phyloP scores from a whole-genome alignment of 1,140 invertebrate genomes.

The Triops longicaudatus region DNA sequence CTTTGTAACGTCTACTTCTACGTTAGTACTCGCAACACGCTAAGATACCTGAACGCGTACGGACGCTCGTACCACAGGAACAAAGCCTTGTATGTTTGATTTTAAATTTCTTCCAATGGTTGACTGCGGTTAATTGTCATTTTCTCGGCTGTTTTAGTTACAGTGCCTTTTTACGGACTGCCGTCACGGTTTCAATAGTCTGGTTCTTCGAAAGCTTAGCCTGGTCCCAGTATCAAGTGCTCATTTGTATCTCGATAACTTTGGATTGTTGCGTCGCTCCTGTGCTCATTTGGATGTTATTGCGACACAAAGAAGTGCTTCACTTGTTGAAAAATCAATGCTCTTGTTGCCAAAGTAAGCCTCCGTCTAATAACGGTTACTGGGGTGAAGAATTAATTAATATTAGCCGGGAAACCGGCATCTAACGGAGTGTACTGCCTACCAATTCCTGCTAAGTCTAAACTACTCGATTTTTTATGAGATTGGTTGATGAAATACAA shows the following conservation, averaged over 20 bases:
- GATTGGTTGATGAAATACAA: conserved; percentile 22
- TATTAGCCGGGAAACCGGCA: not conserved
- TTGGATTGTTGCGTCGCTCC: not conserved
- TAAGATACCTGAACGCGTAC: conserved; percentile 20
- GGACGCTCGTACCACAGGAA: conserved; percentile 25
- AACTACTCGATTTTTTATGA: not conserved
- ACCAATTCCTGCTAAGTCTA: not conserved
- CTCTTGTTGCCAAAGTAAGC: not conserved
- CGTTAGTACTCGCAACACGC: conserved; percentile 57
- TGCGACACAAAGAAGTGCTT: not conserved
- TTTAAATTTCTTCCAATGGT: not conserved
- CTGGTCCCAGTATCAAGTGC: conserved; percentile 1
- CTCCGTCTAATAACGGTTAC: not conserved
- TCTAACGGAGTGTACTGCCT: not conserved
- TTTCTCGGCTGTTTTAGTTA: conserved; percentile 16
- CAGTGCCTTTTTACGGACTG: conserved; percentile 13
- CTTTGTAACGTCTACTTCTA: conserved; percentile 68
- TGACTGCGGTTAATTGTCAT: not conserved
- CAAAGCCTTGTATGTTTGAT: conserved; percentile 24
- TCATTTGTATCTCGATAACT: conserved; percentile 10
- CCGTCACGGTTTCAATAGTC: conserved; percentile 19
- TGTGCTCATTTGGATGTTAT: not conserved
- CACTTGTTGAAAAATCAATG: not conserved
- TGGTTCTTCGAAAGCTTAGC: conserved; percentile 25
- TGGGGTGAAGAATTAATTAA: not conserved